Conservation (phyloP, 2,888 invertebrate genomes). For the Prionchulus punctatus region DNA sequence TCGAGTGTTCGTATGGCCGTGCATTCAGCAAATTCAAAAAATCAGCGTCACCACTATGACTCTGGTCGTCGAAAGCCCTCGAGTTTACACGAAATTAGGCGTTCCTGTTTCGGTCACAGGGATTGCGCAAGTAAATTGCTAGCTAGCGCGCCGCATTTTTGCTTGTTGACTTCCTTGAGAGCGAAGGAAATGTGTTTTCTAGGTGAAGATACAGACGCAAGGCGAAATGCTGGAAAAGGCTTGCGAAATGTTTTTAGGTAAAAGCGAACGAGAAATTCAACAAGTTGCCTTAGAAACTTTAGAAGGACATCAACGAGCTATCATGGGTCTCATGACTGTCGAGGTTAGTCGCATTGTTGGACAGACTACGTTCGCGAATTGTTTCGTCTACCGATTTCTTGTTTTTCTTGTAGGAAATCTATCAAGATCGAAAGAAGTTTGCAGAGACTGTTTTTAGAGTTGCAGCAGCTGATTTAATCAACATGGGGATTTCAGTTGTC, state of each 20-base stretch:
- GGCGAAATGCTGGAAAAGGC: conserved; percentile 35
- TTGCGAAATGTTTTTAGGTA: conserved; percentile 37
- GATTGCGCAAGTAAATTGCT: conserved; percentile 67
- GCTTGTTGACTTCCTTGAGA: not conserved
- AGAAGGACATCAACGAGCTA: conserved; percentile 38
- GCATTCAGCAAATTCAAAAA: conserved; percentile 47
- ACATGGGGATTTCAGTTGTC: conserved; percentile 89
- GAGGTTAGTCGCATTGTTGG: too few relatives aligned
- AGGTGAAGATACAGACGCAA: conserved; percentile 36
- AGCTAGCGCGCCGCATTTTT: not conserved
- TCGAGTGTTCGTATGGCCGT: conserved; percentile 89
- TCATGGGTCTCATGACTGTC: conserved; percentile 39
- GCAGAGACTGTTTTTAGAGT: conserved; percentile 79
- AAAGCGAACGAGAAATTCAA: conserved; percentile 32
- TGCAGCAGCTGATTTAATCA: conserved; percentile 78
- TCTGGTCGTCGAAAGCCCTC: conserved; percentile 79
- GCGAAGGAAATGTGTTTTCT: not conserved
- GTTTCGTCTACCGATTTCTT: too few relatives aligned
- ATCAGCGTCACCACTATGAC: conserved; percentile 95
- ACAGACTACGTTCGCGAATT: too few relatives aligned
- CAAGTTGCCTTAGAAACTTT: conserved; percentile 35
- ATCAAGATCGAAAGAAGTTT: conserved; percentile 85
- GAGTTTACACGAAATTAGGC: conserved; percentile 86
- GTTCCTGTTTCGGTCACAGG: conserved; percentile 93
- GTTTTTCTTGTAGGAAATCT: conserved; percentile 52